Evolutionary conservation across 1,140 invertebrate genomes (phyloP).

Genomic region (Oreohelix idahoensis): DNA sequence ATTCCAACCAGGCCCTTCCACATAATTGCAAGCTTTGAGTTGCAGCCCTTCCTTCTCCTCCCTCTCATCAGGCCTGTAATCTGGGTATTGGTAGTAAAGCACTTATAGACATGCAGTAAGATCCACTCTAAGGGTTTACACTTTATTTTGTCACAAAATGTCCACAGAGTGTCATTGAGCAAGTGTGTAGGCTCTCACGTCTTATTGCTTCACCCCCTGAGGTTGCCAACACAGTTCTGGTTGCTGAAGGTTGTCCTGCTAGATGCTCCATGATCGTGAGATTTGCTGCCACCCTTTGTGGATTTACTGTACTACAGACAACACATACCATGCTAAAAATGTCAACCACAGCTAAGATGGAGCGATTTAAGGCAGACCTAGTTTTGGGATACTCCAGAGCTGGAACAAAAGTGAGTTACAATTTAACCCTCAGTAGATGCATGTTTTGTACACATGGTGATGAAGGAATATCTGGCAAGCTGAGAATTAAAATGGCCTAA

Average conservation of each 20-base stretch:
- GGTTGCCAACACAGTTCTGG: constrained; percentile 66
- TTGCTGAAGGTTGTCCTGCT: constrained; percentile 70
- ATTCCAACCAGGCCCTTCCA: no score
- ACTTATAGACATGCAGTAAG: no score
- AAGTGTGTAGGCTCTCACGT: constrained; percentile 68
- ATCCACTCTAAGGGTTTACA: no score
- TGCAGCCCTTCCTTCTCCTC: no score
- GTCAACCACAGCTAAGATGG: constrained; percentile 60
- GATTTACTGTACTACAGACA: constrained; percentile 67
- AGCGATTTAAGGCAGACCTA: constrained; percentile 69
- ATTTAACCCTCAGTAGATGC: no score
- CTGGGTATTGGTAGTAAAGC: no score
- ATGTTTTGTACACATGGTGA: no score
- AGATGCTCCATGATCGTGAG: constrained; percentile 62
- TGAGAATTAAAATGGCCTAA: no score
- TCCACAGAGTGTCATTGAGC: constrained; percentile 65
- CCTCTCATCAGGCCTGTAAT: no score
- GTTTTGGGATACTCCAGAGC: constrained; percentile 68
- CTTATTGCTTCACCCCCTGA: constrained; percentile 70
- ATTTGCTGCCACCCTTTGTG: constrained; percentile 69
- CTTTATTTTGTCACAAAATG: constrained; percentile 4
- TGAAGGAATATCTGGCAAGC: no score
- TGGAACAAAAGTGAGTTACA: constrained; percentile 64
- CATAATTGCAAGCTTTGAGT: no score
- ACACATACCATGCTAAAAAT: constrained; percentile 54